Conservation (phyloP, 1,140 invertebrate genomes). For the Delia radicum region DNA sequence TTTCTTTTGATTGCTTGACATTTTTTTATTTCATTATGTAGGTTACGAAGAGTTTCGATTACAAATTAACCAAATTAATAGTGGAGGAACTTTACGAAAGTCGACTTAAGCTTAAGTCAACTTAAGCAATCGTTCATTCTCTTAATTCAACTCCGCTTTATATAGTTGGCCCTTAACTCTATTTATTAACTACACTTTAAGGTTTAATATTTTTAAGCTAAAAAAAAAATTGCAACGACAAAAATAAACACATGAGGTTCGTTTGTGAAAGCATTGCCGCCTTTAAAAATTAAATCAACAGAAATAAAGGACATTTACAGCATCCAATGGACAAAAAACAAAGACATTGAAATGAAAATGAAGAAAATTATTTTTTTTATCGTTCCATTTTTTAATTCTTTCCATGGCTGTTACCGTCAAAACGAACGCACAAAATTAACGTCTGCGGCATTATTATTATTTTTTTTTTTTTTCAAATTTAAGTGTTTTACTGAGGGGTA, state of each 20-base stretch:
- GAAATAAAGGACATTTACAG: slow-evolving; percentile 13
- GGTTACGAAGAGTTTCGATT: too few relatives aligned
- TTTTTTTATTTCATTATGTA: too few relatives aligned
- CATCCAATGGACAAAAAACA: not conserved
- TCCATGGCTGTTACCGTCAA: not conserved
- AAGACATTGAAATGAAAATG: slow-evolving; percentile 7
- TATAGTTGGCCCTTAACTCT: too few relatives aligned
- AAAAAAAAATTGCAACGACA: too few relatives aligned
- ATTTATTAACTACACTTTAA: too few relatives aligned
- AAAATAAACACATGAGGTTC: not conserved
- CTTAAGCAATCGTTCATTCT: too few relatives aligned
- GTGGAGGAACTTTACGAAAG: too few relatives aligned
- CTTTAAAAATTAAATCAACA: slow-evolving; percentile 25
- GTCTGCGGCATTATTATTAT: slow-evolving; percentile 1
- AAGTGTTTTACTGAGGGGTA: slow-evolving; percentile 14
- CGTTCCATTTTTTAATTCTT: slow-evolving; percentile 6
- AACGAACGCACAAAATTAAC: slow-evolving; percentile 13
- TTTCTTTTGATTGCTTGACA: too few relatives aligned
- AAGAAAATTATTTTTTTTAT: slow-evolving; percentile 15
- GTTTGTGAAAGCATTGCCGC: slow-evolving; percentile 10
- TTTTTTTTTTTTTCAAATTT: not conserved
- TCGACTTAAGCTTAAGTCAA: too few relatives aligned
- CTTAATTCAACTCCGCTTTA: too few relatives aligned
- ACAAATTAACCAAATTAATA: too few relatives aligned
- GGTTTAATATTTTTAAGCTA: too few relatives aligned